A percentile compares a stretch with the other conserved stretches of the same genome.
Conservation (phyloP, 2,888 invertebrate species). For the Parnassius glacialis region DNA sequence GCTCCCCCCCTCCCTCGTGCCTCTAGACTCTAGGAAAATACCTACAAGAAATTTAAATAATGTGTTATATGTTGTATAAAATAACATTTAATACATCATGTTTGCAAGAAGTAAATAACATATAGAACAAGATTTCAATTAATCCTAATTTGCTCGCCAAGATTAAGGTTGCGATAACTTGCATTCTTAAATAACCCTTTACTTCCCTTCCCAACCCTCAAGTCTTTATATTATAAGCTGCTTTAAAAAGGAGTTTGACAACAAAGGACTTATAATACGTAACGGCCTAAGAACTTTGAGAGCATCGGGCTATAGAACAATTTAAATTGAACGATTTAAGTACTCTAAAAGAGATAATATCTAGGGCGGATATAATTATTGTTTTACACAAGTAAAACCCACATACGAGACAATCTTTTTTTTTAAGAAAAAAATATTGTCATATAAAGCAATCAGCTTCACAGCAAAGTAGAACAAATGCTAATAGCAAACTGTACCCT, state of each 20-base stretch:
- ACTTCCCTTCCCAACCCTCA: conserved; percentile 63
- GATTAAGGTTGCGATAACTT: conserved; percentile 75
- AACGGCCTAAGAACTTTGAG: conserved; percentile 66
- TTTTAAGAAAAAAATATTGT: not conserved
- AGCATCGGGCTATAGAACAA: conserved; percentile 48
- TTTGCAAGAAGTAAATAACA: conserved; percentile 34
- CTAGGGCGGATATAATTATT: conserved; percentile 27
- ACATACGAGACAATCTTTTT: conserved; percentile 6
- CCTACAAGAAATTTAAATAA: too few relatives aligned
- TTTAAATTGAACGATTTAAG: conserved; percentile 27
- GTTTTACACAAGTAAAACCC: conserved; percentile 16
- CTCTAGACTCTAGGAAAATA: too few relatives aligned
- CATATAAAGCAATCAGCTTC: not conserved
- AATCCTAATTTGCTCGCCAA: conserved; percentile 78
- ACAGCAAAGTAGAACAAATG: conserved; percentile 1
- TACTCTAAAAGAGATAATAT: conserved; percentile 28
- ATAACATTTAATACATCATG: too few relatives aligned
- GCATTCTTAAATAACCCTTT: conserved; percentile 73
- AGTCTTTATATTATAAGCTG: conserved; percentile 72
- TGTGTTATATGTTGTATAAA: conserved; percentile 21
- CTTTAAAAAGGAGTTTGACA: conserved; percentile 74
- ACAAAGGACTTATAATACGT: conserved; percentile 74
- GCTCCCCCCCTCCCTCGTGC: too few relatives aligned
- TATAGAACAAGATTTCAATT: conserved; percentile 66
- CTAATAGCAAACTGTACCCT: conserved; percentile 20